A percentile compares a stretch with the other conserved stretches of the same genome.
phyloP scores from a whole-genome alignment of 1,140 invertebrate species.

The Trialeurodes vaporariorum region DNA sequence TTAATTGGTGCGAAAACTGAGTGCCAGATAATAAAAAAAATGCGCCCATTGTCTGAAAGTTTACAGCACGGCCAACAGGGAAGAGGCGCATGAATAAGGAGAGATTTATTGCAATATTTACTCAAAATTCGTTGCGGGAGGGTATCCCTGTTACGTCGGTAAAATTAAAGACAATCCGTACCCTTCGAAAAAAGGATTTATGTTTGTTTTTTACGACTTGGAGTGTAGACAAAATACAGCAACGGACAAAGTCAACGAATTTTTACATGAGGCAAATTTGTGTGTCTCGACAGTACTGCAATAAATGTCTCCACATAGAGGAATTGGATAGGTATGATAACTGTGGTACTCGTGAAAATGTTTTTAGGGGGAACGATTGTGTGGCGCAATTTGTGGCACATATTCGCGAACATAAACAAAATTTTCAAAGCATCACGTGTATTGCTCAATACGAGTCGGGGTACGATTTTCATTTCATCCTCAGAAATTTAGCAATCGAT shows the following conservation, averaged over 20 bases:
- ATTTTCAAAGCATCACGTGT: neutral
- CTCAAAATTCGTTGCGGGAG: neutral
- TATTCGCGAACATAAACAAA: neutral
- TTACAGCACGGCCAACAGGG: neutral
- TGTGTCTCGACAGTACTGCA: constrained; percentile 1
- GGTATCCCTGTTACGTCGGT: neutral
- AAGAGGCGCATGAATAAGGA: neutral
- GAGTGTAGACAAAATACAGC: neutral
- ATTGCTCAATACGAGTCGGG: neutral
- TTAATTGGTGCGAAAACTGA: too few relatives aligned
- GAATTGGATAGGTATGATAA: neutral
- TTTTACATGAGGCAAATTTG: constrained; percentile 1
- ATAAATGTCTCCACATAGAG: neutral
- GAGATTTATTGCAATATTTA: neutral
- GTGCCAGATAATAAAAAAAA: too few relatives aligned
- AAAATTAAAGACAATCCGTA: neutral
- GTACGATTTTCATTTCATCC: neutral
- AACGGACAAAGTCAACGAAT: neutral
- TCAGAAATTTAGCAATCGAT: neutral
- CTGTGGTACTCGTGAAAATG: neutral
- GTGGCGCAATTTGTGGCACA: neutral
- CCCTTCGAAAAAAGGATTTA: neutral
- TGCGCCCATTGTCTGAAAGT: neutral
- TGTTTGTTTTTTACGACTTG: constrained; percentile 9
- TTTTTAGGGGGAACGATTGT: neutral